These are phyloP conservation scores for Rhynchonycteris naso DNA, from an alignment of 2,797 vertebrate genomes.

Conservation along the genomic window DNA sequence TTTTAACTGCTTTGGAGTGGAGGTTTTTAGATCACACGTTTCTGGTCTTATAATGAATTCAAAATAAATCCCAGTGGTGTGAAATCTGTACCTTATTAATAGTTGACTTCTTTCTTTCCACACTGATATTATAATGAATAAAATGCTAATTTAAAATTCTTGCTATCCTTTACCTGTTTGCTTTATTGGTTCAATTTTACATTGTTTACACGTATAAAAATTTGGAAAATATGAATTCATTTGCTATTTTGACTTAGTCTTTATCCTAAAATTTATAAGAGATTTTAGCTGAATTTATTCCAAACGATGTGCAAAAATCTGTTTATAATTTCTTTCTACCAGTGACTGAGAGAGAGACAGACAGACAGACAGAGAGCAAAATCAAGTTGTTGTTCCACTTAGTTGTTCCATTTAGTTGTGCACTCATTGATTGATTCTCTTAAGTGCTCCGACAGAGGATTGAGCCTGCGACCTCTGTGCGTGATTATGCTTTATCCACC, in stretches of 20 bases:
- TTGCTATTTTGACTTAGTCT: conserved; percentile 46
- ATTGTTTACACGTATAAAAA: not conserved
- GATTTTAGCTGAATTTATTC: conserved; percentile 60
- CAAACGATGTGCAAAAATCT: conserved; percentile 19
- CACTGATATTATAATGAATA: conserved; percentile 72
- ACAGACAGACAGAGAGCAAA: no score
- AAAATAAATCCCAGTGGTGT: conserved; percentile 55
- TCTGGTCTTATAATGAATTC: conserved; percentile 73
- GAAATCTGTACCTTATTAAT: conserved; percentile 64
- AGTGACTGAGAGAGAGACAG: no score
- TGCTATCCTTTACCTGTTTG: conserved; percentile 53
- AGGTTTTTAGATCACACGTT: conserved; percentile 66
- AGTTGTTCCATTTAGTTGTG: no score
- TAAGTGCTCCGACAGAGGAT: no score
- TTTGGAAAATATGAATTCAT: conserved; percentile 38
- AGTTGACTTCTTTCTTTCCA: conserved; percentile 16
- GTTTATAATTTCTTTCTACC: not conserved
- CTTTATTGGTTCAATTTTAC: not conserved
- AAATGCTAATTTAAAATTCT: conserved; percentile 76
- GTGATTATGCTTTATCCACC: no score
- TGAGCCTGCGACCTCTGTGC: no score
- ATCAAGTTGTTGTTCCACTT: no score
- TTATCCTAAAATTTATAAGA: conserved; percentile 52
- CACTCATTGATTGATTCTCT: no score
- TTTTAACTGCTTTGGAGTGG: conserved; percentile 55